A percentile compares a stretch with the other conserved stretches of the same genome.
Conservation (phyloP, 2,113 vertebrate species). For the Nesogale talazaci region DNA sequence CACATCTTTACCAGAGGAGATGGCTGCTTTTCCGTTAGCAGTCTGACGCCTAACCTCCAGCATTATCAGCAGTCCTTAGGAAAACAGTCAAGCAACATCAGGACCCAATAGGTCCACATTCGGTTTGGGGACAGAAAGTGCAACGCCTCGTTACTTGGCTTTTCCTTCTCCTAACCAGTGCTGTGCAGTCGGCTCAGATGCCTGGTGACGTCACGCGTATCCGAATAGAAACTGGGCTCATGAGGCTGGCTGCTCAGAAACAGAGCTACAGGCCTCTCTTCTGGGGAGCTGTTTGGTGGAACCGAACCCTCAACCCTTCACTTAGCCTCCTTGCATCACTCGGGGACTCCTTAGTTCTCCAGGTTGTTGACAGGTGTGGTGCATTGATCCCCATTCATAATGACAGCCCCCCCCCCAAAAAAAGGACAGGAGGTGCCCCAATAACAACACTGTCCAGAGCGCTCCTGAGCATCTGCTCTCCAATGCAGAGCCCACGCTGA, state of each 20-base stretch:
- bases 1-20: too few species aligned
- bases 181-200: background rate
- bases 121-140: background rate
- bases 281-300: background rate
- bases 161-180: background rate
- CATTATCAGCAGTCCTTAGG: background rate
- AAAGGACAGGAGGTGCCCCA: rapidly evolving
- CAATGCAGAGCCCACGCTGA: background rate
- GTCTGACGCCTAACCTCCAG: too few species aligned
- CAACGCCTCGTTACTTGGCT: rapidly evolving
- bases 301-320: background rate
- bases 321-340: background rate
- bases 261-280: background rate
- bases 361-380: background rate
- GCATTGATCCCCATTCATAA: background rate
- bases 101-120: background rate
- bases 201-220: background rate
- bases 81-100: background rate
- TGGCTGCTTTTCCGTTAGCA: too few species aligned
- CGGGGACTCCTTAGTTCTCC: background rate
- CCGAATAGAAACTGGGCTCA: background rate
- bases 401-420: too few species aligned
- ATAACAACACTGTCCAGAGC: background rate
- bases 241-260: background rate
- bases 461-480: rapidly evolving